Evolutionary conservation across 2,113 vertebrate genomes (phyloP), one percentile per base, ranked within the genome.

Genomic region (Spea multiplicata): DNA sequence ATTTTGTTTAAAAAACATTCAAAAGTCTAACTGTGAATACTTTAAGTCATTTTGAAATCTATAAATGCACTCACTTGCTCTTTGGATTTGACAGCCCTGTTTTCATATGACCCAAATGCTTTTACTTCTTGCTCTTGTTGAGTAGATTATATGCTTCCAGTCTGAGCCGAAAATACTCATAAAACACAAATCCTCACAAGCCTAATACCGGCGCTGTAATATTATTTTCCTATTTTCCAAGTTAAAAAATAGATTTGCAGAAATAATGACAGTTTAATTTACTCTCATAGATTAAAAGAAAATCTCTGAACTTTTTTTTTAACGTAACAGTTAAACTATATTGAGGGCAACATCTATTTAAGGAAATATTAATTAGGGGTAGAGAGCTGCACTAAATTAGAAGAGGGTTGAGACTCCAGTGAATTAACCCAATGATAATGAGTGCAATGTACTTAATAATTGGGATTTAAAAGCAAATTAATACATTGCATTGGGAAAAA

Each of bases 141-240:
- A 75, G 73, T 45, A 75, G 73, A 75, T 75, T 75, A 66, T 30
- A 75, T n/a, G 62, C 62, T 55, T 66, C 30, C 73, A 13, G 66
- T 52, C 6, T 75, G 30, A 75, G 53, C 8, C 10, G 62, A 75
- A 75, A 66, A 66, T 66, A 65, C 62, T 53, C 50, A 55, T 52
- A 62, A 75, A 75, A 75, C 65, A 30, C 62, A 75, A 75, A 75
- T 75, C 73, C 73, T 75, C 73, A 75, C 50, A 75, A 65, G 62
- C 73, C 73, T 66, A 75, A 75, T 75, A 61, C 73, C 12, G 30
- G 61, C 73, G 66, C 30, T 75, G 3, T 66, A 52, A 75, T 53
- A 75, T 65, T 75, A 75, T 66, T 75, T 61, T 75, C 47, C 46
- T 64, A 50, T 30, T 75, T 75, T 13, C 44, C 47, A 75, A 75